Evolutionary conservation across 2,888 invertebrate species (phyloP).

Genomic region (Trachelus stipa): DNA sequence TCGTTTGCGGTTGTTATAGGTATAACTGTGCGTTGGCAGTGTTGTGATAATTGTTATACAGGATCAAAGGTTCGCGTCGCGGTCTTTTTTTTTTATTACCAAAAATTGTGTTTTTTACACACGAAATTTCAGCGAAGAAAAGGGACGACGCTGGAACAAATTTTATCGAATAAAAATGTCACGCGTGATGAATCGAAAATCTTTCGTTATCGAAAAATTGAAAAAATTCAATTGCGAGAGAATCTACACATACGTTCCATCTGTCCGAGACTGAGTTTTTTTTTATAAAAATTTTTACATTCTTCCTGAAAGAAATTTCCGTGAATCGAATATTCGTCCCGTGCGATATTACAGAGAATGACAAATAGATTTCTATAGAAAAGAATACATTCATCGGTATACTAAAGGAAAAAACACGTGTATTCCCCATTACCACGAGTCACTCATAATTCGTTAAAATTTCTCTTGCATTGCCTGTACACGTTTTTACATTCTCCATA

Average conservation of each 20-base stretch:
- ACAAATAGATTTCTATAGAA: neutral
- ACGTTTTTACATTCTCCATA: neutral
- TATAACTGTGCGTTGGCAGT: neutral
- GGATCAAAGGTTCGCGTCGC: neutral
- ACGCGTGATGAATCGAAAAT: slow-evolving; percentile 8
- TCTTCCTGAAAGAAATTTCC: neutral
- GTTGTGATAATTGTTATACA: neutral
- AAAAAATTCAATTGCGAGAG: neutral
- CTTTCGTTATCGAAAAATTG: neutral
- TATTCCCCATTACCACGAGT: neutral
- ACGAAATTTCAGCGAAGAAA: neutral
- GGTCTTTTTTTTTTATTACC: neutral
- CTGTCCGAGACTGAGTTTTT: neutral
- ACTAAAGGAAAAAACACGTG: neutral
- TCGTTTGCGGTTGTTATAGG: neutral
- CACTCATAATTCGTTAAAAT: neutral
- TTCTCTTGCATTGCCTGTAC: neutral
- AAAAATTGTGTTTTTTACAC: neutral
- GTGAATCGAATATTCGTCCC: neutral
- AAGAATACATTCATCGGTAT: neutral
- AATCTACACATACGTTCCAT: neutral
- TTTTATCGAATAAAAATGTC: slow-evolving; percentile 10
- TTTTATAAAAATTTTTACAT: neutral
- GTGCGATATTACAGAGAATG: neutral
- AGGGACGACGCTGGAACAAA: slow-evolving; percentile 16